Evolutionary conservation across 2,888 invertebrate genomes (phyloP).

Genomic region (Tachystola acroxantha): DNA sequence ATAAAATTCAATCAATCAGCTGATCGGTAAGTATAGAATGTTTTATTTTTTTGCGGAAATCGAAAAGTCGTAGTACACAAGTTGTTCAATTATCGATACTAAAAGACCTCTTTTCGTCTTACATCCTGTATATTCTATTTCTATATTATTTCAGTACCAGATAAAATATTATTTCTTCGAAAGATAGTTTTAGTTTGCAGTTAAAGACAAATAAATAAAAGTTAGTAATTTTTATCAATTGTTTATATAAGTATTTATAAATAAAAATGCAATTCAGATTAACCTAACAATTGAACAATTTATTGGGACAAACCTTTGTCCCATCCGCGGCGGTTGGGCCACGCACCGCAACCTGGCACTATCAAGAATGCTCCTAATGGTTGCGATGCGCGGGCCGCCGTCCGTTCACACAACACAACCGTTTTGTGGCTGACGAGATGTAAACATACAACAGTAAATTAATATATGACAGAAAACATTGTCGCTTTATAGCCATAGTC

Average conservation of each 20-base stretch:
- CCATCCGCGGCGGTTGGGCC: slow-evolving; percentile 48
- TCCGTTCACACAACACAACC: slow-evolving; percentile 44
- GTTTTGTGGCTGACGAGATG: slow-evolving; percentile 45
- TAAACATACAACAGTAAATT: slow-evolving; percentile 42
- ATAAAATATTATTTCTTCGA: too few species aligned
- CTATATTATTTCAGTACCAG: too few species aligned
- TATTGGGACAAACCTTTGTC: slow-evolving; percentile 54
- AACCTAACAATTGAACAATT: slow-evolving; percentile 77
- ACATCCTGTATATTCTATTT: too few species aligned
- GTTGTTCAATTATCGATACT: too few species aligned
- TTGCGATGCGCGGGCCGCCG: slow-evolving; percentile 41
- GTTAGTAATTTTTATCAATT: slow-evolving; percentile 55
- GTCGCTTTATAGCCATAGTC: slow-evolving; percentile 50
- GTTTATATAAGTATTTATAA: slow-evolving; percentile 80
- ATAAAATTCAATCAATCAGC: too few species aligned
- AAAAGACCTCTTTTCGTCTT: too few species aligned
- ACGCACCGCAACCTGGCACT: slow-evolving; percentile 23
- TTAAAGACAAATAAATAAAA: slow-evolving; percentile 33
- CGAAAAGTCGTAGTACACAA: too few species aligned
- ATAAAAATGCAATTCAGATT: slow-evolving; percentile 80
- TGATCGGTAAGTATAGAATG: too few species aligned
- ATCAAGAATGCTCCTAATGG: slow-evolving; percentile 16
- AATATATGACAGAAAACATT: slow-evolving; percentile 52
- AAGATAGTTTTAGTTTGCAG: too few species aligned
- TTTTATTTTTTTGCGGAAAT: too few species aligned